Evolutionary conservation across 1,140 invertebrate genomes (phyloP).

Genomic region (Dinoponera quadriceps): DNA sequence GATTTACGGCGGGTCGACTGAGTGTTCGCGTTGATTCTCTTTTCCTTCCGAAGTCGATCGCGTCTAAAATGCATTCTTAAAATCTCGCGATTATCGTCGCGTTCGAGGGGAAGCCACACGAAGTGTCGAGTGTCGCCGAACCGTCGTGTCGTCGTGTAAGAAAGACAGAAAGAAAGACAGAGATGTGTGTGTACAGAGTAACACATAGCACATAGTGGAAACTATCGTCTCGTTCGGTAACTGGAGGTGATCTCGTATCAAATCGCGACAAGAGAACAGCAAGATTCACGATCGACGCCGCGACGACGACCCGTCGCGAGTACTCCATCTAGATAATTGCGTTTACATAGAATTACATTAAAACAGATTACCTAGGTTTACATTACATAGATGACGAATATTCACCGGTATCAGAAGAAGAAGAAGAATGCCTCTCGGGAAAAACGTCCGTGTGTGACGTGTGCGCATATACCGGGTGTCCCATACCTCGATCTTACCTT

Average conservation of each 20-base stretch:
- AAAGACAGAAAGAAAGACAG: too few species aligned
- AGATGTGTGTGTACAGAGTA: too few species aligned
- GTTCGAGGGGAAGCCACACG: background rate
- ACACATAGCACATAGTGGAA: background rate
- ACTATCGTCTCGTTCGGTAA: conserved; percentile 8
- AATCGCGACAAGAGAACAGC: conserved; percentile 19
- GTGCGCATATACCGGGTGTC: too few species aligned
- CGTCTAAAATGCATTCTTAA: background rate
- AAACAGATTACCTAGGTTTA: conserved; percentile 38
- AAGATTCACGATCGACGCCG: conserved; percentile 4
- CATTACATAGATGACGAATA: conserved; percentile 28
- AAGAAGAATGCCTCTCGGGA: conserved; percentile 24
- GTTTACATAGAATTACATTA: conserved; percentile 26
- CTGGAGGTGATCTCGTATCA: conserved; percentile 21
- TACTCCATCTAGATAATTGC: conserved; percentile 30
- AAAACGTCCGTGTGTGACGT: background rate
- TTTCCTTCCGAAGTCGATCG: conserved; percentile 8
- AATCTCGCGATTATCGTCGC: background rate
- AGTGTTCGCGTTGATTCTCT: too few species aligned
- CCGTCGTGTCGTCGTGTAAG: conserved; percentile 18
- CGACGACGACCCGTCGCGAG: background rate
- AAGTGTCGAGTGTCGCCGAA: background rate
- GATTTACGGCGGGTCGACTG: too few species aligned
- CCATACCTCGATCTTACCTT: too few species aligned
- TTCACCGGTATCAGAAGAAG: conserved; percentile 12